Conservation (phyloP, 2,113 vertebrate genomes). For the Actenoides hombroni region DNA sequence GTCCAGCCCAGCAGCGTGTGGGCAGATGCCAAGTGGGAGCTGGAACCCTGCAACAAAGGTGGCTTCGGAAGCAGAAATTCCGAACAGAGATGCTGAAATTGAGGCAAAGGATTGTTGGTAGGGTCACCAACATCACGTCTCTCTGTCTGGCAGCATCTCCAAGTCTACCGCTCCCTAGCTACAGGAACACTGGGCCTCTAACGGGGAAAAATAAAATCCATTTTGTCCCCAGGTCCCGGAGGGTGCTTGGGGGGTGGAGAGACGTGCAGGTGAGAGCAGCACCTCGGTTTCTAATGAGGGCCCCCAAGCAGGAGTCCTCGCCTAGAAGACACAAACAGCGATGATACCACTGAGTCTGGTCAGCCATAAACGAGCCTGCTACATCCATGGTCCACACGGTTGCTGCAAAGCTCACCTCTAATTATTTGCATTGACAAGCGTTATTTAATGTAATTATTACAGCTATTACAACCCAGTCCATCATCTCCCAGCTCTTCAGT, state of each 20-base stretch:
- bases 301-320: not conserved
- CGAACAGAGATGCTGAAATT: not conserved
- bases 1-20: fast-evolving
- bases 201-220: not conserved
- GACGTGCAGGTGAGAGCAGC: not conserved
- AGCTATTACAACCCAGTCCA: not conserved
- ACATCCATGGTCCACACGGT: not conserved
- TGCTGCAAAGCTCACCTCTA: not conserved
- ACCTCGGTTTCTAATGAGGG: not conserved
- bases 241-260: fast-evolving
- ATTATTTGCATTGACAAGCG: not conserved
- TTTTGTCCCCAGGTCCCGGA: not conserved
- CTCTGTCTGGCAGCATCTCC: not conserved
- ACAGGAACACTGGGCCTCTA: no score
- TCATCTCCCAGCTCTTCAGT: not conserved
- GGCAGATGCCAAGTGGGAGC: not conserved
- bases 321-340: no score
- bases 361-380: not conserved
- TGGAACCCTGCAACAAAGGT: not conserved
- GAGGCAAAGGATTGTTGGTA: not conserved
- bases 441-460: not conserved
- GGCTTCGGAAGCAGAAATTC: not conserved
- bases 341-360: not conserved
- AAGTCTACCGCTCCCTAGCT: not conserved
- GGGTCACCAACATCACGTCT: fast-evolving